These are phyloP conservation scores for Periparus ater DNA, from an alignment of 2,797 vertebrate genomes.

Conservation along the genomic window DNA sequence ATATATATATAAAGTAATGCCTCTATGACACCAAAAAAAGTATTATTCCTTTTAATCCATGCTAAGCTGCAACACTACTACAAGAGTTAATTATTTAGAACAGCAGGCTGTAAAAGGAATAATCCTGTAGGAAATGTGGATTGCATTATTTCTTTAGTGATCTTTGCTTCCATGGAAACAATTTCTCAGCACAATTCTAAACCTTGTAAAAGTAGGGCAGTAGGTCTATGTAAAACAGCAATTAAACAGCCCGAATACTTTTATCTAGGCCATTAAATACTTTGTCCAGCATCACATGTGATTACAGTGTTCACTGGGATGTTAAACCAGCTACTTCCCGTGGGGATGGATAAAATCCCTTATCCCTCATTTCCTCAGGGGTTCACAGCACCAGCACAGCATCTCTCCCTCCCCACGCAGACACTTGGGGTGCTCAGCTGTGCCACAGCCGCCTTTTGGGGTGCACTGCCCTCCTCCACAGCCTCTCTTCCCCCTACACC, in stretches of 20 bases:
- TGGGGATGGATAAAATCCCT: not conserved
- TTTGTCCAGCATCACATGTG: not conserved
- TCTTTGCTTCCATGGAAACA: constrained; percentile 70
- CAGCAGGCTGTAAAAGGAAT: constrained; percentile 22
- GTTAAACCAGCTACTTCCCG: not conserved
- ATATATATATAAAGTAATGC: not conserved
- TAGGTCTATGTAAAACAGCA: constrained; percentile 61
- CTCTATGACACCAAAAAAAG: not conserved
- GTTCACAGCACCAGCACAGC: not conserved
- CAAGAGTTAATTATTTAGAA: constrained; percentile 40
- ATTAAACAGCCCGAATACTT: constrained; percentile 43
- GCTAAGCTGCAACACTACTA: not conserved
- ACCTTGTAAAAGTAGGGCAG: constrained; percentile 53
- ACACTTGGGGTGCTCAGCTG: rapidly evolving
- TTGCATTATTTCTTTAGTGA: constrained; percentile 42
- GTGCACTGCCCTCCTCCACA: rapidly evolving
- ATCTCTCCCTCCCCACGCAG: not conserved
- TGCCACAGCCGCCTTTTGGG: rapidly evolving
- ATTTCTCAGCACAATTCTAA: constrained; percentile 53
- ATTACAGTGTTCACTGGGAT: not conserved
- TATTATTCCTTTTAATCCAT: not conserved
- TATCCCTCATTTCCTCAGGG: rapidly evolving
- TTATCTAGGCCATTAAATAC: constrained; percentile 54
- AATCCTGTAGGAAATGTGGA: constrained; percentile 33
- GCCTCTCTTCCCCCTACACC: rapidly evolving